A percentile compares a stretch with the other conserved stretches of the same genome.
Conservation (phyloP, 1,140 invertebrate genomes). For the Hycleus cichorii region DNA sequence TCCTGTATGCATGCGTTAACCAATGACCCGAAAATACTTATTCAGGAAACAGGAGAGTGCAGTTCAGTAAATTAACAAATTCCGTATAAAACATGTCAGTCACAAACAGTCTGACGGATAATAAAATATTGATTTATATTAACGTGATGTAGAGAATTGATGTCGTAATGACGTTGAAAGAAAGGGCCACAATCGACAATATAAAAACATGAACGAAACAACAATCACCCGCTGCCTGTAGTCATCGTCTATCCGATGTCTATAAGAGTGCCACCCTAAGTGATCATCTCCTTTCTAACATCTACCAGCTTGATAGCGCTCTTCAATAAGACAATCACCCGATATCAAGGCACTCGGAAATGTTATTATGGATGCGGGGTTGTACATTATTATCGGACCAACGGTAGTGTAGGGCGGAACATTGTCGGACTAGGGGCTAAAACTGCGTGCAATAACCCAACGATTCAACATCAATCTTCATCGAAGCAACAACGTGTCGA, state of each 20-base stretch:
- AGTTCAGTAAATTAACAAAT: slow-evolving; percentile 23
- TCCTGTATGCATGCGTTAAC: slow-evolving; percentile 33
- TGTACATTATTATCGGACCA: slow-evolving; percentile 5
- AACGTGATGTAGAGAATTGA: slow-evolving; percentile 1
- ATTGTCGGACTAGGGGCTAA: slow-evolving; percentile 2
- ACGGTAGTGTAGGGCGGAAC: slow-evolving; percentile 3
- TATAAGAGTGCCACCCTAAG: slow-evolving; percentile 2
- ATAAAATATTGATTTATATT: slow-evolving; percentile 26
- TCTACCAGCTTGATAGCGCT: slow-evolving; percentile 13
- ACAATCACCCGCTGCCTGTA: neutral
- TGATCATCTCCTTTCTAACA: slow-evolving; percentile 2
- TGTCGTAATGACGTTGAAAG: slow-evolving; percentile 6
- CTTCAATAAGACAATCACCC: slow-evolving; percentile 10
- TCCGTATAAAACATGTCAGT: slow-evolving; percentile 24
- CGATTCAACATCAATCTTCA: neutral
- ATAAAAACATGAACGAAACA: slow-evolving; percentile 14
- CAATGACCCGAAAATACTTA: slow-evolving; percentile 36
- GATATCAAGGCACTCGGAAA: slow-evolving; percentile 3
- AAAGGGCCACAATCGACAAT: neutral
- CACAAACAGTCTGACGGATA: slow-evolving; percentile 20
- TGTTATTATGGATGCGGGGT: slow-evolving; percentile 6
- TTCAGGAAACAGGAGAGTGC: slow-evolving; percentile 26
- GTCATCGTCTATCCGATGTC: too few species aligned
- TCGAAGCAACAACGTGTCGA: neutral
- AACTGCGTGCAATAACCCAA: slow-evolving; percentile 7